Evolutionary conservation across 2,888 invertebrate genomes (phyloP), one percentile per base, ranked within the genome.

Genomic region (Prenolepis imparis): DNA sequence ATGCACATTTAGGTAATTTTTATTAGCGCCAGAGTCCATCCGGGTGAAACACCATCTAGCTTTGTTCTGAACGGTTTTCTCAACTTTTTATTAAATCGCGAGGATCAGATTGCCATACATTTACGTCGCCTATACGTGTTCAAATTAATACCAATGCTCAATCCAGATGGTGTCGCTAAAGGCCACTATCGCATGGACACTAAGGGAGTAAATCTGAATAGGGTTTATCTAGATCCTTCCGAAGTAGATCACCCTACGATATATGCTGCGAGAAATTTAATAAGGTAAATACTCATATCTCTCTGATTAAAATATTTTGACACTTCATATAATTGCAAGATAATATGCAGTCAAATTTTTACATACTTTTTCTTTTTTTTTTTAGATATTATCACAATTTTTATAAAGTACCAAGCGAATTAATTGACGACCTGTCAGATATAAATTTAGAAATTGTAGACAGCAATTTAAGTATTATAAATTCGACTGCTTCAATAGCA

Each of bases 21-120:
- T 94, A 95, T 98, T 91, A 98, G 98, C 84, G 98, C 98, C 5
- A 96, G 98, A 84, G 98, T 98, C 73, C 98, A 98, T 95, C 98
- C 98, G 18, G 98, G 98, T 1, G 98, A 98, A 95, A 98, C 98
- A 0, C 98, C 98, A 0, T 97, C 98, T 0, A 98, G 97, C 94
- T 98, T 97, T 95, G 98, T 98, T 18, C 97, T 98, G 94, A 98
- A 98, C 94, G 98, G 98, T 0, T 97, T 98, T 91, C 95, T 98
- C 9, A 97, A 98, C 93, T 96, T 98, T 64, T 95, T 98, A 61
- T 94, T 98, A 24, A 96, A 96, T 84, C 96, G 96, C 44, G 96
- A 97, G 84, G 98, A 98, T 94, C 96, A 97, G 0, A 96, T 97
- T 80, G 98, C 98, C 28, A 95, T 96, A 74, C 95, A 96, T 82